A percentile compares a stretch with the other conserved stretches of the same genome.
phyloP scores from a whole-genome alignment of 2,888 invertebrate species.

The Perizoma flavofasciatum region DNA sequence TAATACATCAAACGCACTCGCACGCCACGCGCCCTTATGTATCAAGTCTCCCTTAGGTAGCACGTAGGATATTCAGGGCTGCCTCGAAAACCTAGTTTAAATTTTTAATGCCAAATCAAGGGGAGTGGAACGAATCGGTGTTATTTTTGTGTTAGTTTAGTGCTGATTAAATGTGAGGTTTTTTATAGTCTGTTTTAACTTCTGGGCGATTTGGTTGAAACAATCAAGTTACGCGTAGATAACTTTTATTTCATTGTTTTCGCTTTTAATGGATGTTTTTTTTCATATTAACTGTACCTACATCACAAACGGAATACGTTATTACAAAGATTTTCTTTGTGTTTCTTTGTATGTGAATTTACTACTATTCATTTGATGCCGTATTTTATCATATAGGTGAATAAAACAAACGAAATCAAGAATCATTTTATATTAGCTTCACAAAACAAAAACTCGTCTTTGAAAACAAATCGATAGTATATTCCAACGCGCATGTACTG shows the following conservation, averaged over 20 bases:
- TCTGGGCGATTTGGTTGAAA: too few relatives aligned
- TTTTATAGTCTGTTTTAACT: not conserved
- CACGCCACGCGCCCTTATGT: conserved; percentile 57
- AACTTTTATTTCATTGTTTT: conserved; percentile 1
- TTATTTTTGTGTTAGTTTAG: conserved; percentile 2
- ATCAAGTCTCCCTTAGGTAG: conserved; percentile 52
- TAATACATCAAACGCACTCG: conserved; percentile 45
- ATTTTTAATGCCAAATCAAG: conserved; percentile 19
- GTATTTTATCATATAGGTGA: not conserved
- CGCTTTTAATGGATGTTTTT: not conserved
- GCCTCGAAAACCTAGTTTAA: conserved; percentile 40
- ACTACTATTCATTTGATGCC: not conserved
- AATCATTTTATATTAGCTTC: not conserved
- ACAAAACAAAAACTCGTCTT: conserved; percentile 8
- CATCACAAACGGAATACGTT: too few relatives aligned
- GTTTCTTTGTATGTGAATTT: too few relatives aligned
- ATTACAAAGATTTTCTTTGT: too few relatives aligned
- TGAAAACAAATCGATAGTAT: conserved; percentile 35
- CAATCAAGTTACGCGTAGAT: too few relatives aligned
- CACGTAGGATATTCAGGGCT: conserved; percentile 52
- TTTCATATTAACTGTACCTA: not conserved
- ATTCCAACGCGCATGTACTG: conserved; percentile 38
- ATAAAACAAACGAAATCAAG: not conserved
- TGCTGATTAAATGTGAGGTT: conserved; percentile 2
- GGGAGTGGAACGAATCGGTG: conserved; percentile 12